Percentiles rank a stretch among this genome's conserved stretches.
phyloP scores from a whole-genome alignment of 2,888 invertebrate species.

The Cryptocephalus moraei region DNA sequence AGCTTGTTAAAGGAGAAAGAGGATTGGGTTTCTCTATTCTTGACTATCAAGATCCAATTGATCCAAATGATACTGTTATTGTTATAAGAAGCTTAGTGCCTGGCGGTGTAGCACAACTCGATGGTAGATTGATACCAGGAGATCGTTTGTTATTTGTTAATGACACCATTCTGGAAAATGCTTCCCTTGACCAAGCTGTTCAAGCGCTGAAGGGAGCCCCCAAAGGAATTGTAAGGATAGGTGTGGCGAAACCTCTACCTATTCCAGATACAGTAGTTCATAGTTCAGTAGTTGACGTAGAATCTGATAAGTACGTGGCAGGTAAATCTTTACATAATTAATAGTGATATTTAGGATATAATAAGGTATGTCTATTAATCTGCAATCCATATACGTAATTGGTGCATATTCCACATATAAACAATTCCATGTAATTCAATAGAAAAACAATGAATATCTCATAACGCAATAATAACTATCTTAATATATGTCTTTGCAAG shows the following conservation, averaged over 20 bases:
- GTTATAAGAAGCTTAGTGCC: constrained; percentile 97
- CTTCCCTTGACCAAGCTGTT: constrained; percentile 92
- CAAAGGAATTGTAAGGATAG: constrained; percentile 88
- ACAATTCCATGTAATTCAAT: too few species aligned
- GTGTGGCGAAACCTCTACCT: constrained; percentile 89
- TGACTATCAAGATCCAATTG: constrained; percentile 91
- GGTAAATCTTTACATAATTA: constrained; percentile 17
- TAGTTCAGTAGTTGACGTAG: constrained; percentile 33
- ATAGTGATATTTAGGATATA: neutral
- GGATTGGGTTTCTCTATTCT: constrained; percentile 98
- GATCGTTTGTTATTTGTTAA: constrained; percentile 92
- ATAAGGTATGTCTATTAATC: neutral
- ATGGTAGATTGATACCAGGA: constrained; percentile 96
- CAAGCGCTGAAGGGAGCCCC: constrained; percentile 94
- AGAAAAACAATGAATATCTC: too few species aligned
- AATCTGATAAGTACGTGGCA: constrained; percentile 27
- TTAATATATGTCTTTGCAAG: too few species aligned
- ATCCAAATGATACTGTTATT: constrained; percentile 93
- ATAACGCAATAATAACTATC: too few species aligned
- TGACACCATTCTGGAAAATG: constrained; percentile 87
- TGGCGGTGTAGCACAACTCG: constrained; percentile 94
- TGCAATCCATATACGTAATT: too few species aligned
- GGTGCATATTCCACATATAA: too few species aligned
- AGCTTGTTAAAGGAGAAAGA: constrained; percentile 91
- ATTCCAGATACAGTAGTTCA: constrained; percentile 57